A percentile compares a stretch with the other conserved stretches of the same genome.
Evolutionary conservation across 1,140 invertebrate genomes (phyloP).

Genomic region (Zaprionus gabonicus): DNA sequence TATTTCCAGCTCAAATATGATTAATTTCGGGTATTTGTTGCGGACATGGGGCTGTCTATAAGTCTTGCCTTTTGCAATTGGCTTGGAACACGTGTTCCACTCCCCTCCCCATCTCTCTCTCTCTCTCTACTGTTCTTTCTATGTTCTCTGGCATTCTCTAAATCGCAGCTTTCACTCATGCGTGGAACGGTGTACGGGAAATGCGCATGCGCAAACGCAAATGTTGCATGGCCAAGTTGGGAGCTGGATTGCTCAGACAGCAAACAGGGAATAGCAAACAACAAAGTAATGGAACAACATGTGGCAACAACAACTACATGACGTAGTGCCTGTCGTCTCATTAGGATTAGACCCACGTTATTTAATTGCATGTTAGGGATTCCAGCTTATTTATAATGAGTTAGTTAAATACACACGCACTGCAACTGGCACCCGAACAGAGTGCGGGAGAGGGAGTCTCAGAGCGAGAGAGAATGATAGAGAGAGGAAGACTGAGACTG

Average conservation of each 20-base stretch:
- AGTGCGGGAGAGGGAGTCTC: conserved; percentile 12
- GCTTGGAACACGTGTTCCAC: conserved; percentile 69
- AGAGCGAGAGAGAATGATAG: neutral
- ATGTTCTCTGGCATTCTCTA: conserved; percentile 40
- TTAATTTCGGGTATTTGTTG: conserved; percentile 71
- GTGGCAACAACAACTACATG: conserved; percentile 59
- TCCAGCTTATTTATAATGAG: conserved; percentile 80
- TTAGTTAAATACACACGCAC: conserved; percentile 80
- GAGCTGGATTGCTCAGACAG: conserved; percentile 26
- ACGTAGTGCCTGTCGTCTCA: conserved; percentile 82
- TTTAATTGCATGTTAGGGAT: conserved; percentile 82
- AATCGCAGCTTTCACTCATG: conserved; percentile 81
- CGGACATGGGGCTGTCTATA: conserved; percentile 46
- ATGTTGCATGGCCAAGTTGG: conserved; percentile 70
- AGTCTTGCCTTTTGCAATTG: conserved; percentile 74
- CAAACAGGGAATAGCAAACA: conserved; percentile 38
- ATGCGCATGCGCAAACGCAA: conserved; percentile 76
- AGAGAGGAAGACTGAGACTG: neutral
- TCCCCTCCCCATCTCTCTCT: neutral
- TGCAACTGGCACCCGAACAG: conserved; percentile 14
- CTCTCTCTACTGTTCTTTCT: conserved; percentile 10
- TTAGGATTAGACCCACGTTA: conserved; percentile 82
- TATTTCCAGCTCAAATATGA: conserved; percentile 72
- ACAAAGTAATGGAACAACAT: conserved; percentile 28
- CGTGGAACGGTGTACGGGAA: conserved; percentile 56